Evolutionary conservation across 2,888 invertebrate genomes (phyloP), one percentile per base, ranked within the genome.

Genomic region (Hydrotaea cyrtoneurina): DNA sequence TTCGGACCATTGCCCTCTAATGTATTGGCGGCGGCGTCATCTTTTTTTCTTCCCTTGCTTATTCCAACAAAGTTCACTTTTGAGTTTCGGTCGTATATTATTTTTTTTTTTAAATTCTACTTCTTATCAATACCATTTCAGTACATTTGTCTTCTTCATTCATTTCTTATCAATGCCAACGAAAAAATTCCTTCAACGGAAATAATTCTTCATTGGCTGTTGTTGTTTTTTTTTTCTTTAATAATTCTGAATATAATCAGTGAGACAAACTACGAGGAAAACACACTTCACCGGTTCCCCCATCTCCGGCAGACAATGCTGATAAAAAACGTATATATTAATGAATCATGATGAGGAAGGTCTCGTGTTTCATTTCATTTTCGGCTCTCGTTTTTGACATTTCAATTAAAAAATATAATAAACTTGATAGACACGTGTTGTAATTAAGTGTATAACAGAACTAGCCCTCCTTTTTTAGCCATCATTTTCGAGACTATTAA

Each of bases 91-190:
- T n/a, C n/a, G n/a, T n/a, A n/a, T n/a, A 36, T 36, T 36, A 36
- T 15, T 15, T 36, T 36, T 66, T 59, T 26, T 59, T 59, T 59
- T 23, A 13, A 26, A 36, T 36, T 69, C 39, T 11, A 69, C 11
- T 46, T 21, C 46, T 69, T 69, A 69, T 69, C 39, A 69, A 36
- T 39, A 69, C 39, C 55, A 72, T 23, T 72, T 72, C 26, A 15
- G 15, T 72, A 72, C 31, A 72, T 53, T 26, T 72, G 15, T 5
- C 3, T 11, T 46, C 19, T 43, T 43, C 15, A 31, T 71, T 2
- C 7, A 7, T 64, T 36, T 77, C 72, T 81, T 72, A 77, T 81
- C 80, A 11, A 31, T 10, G 62, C 43, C 13, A 78, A 71, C 19
- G 19, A 53, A 59, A n/a, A 17, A 75, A 62, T 46, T 78, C 55